These are phyloP conservation scores for Penaeus monodon DNA, from an alignment of 2,888 invertebrate species.

Conservation along the genomic window DNA sequence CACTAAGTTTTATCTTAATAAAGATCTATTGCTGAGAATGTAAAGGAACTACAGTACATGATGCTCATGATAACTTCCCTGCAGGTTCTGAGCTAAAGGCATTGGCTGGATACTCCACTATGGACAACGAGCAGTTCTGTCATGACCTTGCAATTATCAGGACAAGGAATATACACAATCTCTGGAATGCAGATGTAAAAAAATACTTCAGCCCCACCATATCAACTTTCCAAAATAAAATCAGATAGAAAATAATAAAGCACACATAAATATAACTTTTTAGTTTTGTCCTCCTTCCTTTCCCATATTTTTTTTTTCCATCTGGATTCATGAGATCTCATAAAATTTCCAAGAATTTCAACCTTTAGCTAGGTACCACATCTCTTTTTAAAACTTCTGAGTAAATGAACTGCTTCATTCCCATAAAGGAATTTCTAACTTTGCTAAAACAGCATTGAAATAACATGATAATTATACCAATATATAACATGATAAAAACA, in stretches of 20 bases:
- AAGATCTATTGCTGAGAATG: constrained; percentile 29
- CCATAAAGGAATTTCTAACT: constrained; percentile 53
- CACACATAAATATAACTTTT: constrained; percentile 9
- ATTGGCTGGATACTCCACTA: background rate
- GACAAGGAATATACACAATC: too few relatives aligned
- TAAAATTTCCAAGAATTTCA: too few relatives aligned
- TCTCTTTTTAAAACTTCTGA: constrained; percentile 14
- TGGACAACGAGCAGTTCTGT: constrained; percentile 10
- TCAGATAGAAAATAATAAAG: too few relatives aligned
- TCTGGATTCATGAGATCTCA: constrained; percentile 23
- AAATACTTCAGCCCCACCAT: too few relatives aligned
- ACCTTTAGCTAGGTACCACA: too few relatives aligned
- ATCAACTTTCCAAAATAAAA: too few relatives aligned
- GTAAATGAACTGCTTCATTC: constrained; percentile 40
- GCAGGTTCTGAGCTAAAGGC: constrained; percentile 4
- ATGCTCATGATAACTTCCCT: constrained; percentile 19
- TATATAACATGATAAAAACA: constrained; percentile 57
- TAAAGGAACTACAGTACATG: constrained; percentile 32
- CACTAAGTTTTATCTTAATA: constrained; percentile 30
- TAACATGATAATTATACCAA: constrained; percentile 58
- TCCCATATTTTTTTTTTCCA: constrained; percentile 30
- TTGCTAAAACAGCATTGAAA: constrained; percentile 54
- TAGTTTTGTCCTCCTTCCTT: background rate
- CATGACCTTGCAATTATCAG: background rate
- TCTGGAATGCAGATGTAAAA: too few relatives aligned